phyloP scores from a whole-genome alignment of 2,888 invertebrate species.

The Zaprionus obscuricornis region DNA sequence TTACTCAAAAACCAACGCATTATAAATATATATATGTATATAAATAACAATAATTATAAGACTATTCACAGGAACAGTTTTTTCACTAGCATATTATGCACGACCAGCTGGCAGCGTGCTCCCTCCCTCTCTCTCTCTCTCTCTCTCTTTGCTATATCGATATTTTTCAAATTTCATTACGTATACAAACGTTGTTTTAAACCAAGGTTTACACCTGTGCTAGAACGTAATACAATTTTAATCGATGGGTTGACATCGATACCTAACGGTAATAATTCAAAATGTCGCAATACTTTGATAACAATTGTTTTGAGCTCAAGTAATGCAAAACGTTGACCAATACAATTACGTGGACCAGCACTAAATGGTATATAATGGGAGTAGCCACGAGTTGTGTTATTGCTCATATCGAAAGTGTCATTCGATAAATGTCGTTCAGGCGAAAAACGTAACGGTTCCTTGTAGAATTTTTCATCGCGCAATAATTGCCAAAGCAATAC shows the following conservation, averaged over 20 bases:
- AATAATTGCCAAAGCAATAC: slow-evolving; percentile 78
- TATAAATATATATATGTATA: too few relatives aligned
- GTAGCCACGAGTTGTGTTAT: slow-evolving; percentile 32
- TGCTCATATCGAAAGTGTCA: slow-evolving; percentile 55
- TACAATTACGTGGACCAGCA: slow-evolving; percentile 85
- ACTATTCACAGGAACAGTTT: too few relatives aligned
- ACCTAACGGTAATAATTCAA: slow-evolving; percentile 76
- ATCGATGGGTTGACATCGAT: slow-evolving; percentile 74
- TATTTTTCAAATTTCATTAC: too few relatives aligned
- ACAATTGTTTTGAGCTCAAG: slow-evolving; percentile 78
- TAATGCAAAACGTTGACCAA: slow-evolving; percentile 81
- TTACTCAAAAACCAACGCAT: too few relatives aligned
- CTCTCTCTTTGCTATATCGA: too few relatives aligned
- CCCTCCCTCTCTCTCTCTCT: too few relatives aligned
- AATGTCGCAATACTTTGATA: slow-evolving; percentile 72
- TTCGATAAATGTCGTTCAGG: slow-evolving; percentile 84
- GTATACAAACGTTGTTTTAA: slow-evolving; percentile 44
- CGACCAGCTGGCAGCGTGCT: too few relatives aligned
- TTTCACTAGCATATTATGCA: too few relatives aligned
- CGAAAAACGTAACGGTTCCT: slow-evolving; percentile 72
- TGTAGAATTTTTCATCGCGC: slow-evolving; percentile 69
- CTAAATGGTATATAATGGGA: slow-evolving; percentile 81
- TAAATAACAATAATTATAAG: too few relatives aligned
- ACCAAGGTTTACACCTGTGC: slow-evolving; percentile 78
- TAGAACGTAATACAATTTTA: slow-evolving; percentile 79